Conservation (phyloP, 2,888 invertebrate species). For the Chloromyia formosa region DNA sequence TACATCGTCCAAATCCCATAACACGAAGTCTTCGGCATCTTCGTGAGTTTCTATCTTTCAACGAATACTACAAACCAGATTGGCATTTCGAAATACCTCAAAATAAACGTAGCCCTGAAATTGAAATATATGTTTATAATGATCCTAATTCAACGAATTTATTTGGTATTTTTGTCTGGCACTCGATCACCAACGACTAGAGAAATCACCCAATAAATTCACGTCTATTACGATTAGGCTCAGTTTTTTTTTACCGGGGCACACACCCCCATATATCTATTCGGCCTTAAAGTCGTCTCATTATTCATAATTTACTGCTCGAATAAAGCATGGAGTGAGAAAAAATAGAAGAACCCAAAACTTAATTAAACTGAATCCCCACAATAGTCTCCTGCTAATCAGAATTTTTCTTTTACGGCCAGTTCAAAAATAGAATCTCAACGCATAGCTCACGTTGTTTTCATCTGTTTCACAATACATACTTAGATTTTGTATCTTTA, state of each 20-base stretch:
- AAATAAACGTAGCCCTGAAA: no score
- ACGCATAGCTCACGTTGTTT: conserved; percentile 19
- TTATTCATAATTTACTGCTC: conserved; percentile 8
- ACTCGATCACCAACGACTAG: not conserved
- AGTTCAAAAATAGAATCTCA: conserved; percentile 28
- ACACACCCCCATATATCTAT: not conserved
- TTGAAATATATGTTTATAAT: no score
- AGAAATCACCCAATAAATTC: no score
- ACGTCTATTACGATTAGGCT: no score
- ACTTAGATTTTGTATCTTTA: not conserved
- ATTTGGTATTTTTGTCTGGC: not conserved
- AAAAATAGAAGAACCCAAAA: conserved; percentile 10
- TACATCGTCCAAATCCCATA: no score
- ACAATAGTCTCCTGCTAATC: conserved; percentile 12
- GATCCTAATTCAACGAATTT: no score
- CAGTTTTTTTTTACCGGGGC: not conserved
- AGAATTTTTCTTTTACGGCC: not conserved
- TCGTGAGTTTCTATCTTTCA: no score
- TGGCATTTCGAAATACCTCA: no score
- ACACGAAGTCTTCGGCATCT: no score
- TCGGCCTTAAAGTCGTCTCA: not conserved
- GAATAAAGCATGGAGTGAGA: no score
- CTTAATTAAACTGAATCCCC: conserved; percentile 15
- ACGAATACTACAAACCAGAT: no score
- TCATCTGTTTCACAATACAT: conserved; percentile 12